Base-by-base conservation (phyloP, 2,888 invertebrate genomes). In the Lagria hirta region DNA sequence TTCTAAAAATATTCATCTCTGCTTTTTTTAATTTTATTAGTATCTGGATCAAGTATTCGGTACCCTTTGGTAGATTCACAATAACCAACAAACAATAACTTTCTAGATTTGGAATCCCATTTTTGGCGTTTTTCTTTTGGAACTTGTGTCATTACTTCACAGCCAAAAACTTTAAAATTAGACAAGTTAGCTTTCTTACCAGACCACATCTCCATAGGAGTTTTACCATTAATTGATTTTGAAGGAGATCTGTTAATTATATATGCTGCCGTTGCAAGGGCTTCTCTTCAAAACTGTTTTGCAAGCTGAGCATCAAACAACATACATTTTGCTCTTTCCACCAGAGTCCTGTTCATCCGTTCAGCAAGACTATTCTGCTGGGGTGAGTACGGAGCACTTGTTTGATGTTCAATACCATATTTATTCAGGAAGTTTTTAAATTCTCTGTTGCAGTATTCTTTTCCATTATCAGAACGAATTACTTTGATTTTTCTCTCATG, bases 341-440 rank as follows among this genome's bases (percentile, higher is more conserved):
- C 51, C 1, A 58, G 13, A 4, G 54, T 54, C 1, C 60, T 16
- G 23, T 60, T 62, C 21, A 44, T 48, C 8, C 55, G 20, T 40
- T 70, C 64, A 3, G 63, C 59, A 4, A 53, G 43, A 0, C 65
- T 65, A 48, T 69, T 68, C 28, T 66, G 61, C 35, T 68, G 51
- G 1, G 64, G 66, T 0, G 53, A 63, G 22, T 68, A 60, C 0
- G 62, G 51, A 1, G 52, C 49, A 1, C 65, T 58, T 7, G 38
- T 45, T 44, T 67, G 56, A 44, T 66, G 64, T 5, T 27, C 26
- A 16, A 66, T 68, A n/a, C 63, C 63, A 28, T 36, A 20, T 3
- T 42, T 32, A 24, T 36, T 42, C 10, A 54, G 48, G 37, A 48
- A 57, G 3, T 42, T 34, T 3, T 43, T 23, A 10, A 63, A 51